phyloP scores from a whole-genome alignment of 1,140 invertebrate genomes.

The Maconellicoccus hirsutus region DNA sequence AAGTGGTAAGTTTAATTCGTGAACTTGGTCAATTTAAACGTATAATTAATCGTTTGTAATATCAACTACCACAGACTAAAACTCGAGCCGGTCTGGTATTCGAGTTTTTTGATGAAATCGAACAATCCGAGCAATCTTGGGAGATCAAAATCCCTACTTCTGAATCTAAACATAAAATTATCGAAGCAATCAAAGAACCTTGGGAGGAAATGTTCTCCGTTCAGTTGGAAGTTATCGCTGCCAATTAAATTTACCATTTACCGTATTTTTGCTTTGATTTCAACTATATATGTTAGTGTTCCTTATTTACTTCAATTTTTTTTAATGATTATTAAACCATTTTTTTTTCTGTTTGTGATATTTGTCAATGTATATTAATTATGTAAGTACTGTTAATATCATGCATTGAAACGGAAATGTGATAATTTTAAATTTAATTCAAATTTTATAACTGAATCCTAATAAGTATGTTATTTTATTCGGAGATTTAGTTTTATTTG shows the following conservation, averaged over 20 bases:
- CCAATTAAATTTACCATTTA: conserved; percentile 1
- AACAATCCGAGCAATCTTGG: not conserved
- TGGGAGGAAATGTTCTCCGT: not conserved
- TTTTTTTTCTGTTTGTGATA: conserved; percentile 9
- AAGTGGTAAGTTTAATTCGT: not conserved
- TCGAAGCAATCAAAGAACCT: conserved; percentile 6
- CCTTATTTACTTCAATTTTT: not conserved
- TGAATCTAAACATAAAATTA: not conserved
- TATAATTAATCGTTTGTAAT: not conserved
- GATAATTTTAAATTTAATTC: not conserved
- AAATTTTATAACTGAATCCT: not conserved
- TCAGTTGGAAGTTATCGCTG: not conserved
- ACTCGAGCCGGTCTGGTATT: not conserved
- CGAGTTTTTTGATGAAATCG: not conserved
- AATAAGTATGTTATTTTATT: not conserved
- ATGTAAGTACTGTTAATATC: not conserved
- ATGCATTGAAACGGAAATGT: conserved; percentile 2
- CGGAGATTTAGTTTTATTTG: not conserved
- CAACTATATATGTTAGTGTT: not conserved
- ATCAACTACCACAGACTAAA: too few species aligned
- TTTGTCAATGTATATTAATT: not conserved
- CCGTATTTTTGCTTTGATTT: not conserved
- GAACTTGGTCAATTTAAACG: not conserved
- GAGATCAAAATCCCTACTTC: not conserved
- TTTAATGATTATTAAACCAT: not conserved